Base-by-base conservation (phyloP, 2,113 vertebrate species). In the Chroicocephalus ridibundus region DNA sequence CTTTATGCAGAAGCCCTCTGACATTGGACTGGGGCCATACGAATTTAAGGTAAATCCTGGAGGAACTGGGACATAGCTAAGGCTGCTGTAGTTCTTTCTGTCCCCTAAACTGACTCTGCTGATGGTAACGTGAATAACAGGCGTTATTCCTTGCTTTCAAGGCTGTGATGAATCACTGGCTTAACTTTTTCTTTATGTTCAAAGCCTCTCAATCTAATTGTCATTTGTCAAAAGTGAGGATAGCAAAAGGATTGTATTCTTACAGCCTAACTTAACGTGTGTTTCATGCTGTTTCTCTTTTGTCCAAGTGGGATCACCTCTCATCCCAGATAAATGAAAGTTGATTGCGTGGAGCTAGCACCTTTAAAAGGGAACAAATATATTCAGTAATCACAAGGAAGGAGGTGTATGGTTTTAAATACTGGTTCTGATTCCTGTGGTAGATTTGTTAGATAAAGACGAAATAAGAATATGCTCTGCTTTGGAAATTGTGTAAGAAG, bases 401-500 rank as follows among this genome's bases (percentile, higher is more conserved):
- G 44, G 49, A 94, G 46, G 62, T 65, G 27, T 47, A 4, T 55
- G 55, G 80, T 40, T 46, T 64, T 60, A 29, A 20, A 38, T 44
- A 25, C 47, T 52, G 10, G 14, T 49, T 82, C 68, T 26, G 55
- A 42, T 75, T 62, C 29, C 55, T 55, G 0, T 14, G 46, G 42
- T 69, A 74, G 51, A 32, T 71, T 82, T 84, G 15, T 60, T 84
- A 81, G 93, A 88, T 92, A 91, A 86, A 66, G 66, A 89, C 87
- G 86, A 76, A 84, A 57, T 64, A 71, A 81, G 60, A 92, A 5
- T 74, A 72, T 49, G 57, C 71, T 79, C 83, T 40, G 34, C 74
- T 89, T 89, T 79, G 77, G 47, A 88, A 81, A 61, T 93, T 95
- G 76, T n/a, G 4, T 38, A 83, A 94, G 80, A 60, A 92, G 36